phyloP scores from a whole-genome alignment of 2,113 vertebrate genomes.

The Channa maculata region DNA sequence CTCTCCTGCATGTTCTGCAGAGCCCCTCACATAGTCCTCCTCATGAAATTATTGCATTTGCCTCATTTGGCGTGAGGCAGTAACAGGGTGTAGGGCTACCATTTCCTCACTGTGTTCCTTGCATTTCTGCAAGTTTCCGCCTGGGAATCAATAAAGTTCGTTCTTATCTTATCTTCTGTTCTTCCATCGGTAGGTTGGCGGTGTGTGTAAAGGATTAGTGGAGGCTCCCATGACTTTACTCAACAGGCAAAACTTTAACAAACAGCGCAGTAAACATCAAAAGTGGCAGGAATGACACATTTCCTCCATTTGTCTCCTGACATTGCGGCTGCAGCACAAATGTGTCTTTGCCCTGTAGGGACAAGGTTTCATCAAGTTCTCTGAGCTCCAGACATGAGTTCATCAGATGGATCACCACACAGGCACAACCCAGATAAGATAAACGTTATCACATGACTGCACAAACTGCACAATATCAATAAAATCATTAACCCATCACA shows the following conservation, averaged over 20 bases:
- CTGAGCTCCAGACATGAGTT: slow-evolving; percentile 1
- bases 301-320: background rate
- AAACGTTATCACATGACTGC: slow-evolving; percentile 14
- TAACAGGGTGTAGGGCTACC: too few relatives aligned
- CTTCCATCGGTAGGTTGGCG: too few relatives aligned
- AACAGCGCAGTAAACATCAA: background rate
- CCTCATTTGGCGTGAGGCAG: too few relatives aligned
- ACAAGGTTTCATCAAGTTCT: background rate
- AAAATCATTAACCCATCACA: slow-evolving; percentile 55
- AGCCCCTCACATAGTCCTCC: too few relatives aligned
- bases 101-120: too few relatives aligned
- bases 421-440: slow-evolving; percentile 43
- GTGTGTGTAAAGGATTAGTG: background rate
- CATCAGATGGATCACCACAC: slow-evolving; percentile 9
- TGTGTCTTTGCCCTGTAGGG: background rate
- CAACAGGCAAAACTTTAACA: too few relatives aligned
- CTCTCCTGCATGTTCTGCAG: too few relatives aligned
- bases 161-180: too few relatives aligned
- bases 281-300: background rate
- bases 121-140: too few relatives aligned
- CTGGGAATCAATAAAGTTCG: too few relatives aligned
- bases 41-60: too few relatives aligned
- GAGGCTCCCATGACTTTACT: too few relatives aligned
- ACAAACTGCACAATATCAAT: slow-evolving; percentile 12
- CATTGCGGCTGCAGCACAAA: background rate